Conservation (phyloP, 2,888 invertebrate species). For the Flexamia atlantica region DNA sequence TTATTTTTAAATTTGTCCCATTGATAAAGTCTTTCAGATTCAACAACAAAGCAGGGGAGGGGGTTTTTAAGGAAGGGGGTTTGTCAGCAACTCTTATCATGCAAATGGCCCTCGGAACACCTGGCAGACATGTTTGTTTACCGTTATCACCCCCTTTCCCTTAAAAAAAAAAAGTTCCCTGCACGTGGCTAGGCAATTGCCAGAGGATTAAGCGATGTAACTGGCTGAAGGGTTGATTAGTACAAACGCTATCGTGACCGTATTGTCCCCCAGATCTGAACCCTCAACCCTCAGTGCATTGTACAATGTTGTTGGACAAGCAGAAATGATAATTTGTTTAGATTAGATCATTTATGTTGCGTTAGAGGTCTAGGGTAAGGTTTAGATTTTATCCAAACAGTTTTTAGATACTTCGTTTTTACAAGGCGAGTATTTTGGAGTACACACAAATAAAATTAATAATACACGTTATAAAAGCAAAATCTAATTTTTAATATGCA, state of each 20-base stretch:
- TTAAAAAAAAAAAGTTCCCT: not conserved
- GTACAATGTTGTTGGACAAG: not conserved
- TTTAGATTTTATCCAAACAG: too few species aligned
- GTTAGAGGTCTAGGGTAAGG: not conserved
- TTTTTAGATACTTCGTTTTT: too few species aligned
- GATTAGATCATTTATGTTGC: too few species aligned
- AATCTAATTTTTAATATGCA: too few species aligned
- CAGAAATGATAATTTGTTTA: not conserved
- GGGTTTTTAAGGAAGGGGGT: slow-evolving; percentile 1
- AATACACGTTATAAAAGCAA: too few species aligned
- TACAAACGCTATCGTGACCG: not conserved
- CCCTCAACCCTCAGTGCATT: not conserved
- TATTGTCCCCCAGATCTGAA: not conserved
- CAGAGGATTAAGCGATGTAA: not conserved
- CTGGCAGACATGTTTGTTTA: slow-evolving; percentile 57
- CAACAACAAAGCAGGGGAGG: not conserved
- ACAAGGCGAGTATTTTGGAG: too few species aligned
- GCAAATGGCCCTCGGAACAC: slow-evolving; percentile 40
- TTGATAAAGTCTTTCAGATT: slow-evolving; percentile 18
- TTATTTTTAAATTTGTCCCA: slow-evolving; percentile 58
- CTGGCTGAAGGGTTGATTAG: slow-evolving; percentile 32
- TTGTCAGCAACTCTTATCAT: slow-evolving; percentile 32
- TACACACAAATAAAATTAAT: too few species aligned
- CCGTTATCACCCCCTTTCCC: slow-evolving; percentile 4
- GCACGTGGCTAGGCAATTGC: slow-evolving; percentile 30